These are phyloP conservation scores for Portunus trituberculatus DNA, from an alignment of 1,140 invertebrate species.

Conservation along the genomic window DNA sequence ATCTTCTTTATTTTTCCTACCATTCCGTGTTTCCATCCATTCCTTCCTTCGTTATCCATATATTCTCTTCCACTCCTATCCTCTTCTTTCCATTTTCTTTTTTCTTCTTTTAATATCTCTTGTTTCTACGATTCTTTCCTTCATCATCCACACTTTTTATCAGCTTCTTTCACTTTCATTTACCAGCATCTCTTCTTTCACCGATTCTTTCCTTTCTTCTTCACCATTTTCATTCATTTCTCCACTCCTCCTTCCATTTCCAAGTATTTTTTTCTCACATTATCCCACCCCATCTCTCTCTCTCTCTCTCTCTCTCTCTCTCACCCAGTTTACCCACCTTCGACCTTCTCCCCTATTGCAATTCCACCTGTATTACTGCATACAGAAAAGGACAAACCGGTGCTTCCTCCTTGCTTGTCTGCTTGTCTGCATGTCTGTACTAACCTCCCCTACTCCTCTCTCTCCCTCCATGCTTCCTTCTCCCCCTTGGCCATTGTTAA, in stretches of 20 bases:
- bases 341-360: too few species aligned
- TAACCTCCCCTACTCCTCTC: neutral
- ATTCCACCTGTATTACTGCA: neutral
- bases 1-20: neutral
- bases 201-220: neutral
- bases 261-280: too few species aligned
- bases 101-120: neutral
- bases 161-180: neutral
- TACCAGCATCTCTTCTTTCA: neutral
- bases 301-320: neutral
- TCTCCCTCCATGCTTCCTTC: neutral
- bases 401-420: neutral
- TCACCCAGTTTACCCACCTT: neutral
- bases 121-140: neutral
- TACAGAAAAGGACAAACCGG: neutral
- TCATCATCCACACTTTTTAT: neutral
- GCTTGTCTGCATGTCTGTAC: neutral
- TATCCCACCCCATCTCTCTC: neutral
- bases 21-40: neutral
- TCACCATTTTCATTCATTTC: neutral
- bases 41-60: neutral
- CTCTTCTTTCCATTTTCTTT: neutral
- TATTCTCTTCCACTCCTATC: neutral
- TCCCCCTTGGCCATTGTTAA: slow-evolving; percentile 16
- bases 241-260: too few species aligned